Evolutionary conservation across 2,797 vertebrate species (phyloP).

Genomic region (Brachymystax lenok): DNA sequence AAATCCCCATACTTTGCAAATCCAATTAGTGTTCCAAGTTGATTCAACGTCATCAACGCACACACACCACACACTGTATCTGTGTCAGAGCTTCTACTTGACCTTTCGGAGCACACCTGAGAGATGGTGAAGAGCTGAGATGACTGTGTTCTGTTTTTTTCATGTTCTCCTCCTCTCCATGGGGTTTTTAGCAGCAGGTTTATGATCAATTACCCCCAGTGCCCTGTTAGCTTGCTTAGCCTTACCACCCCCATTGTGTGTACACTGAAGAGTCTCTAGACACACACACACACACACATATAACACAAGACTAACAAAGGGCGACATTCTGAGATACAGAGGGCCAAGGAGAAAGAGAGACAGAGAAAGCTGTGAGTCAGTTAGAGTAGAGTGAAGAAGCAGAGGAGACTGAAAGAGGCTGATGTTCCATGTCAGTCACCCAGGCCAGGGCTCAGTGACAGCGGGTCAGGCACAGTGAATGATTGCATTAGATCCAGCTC

Average conservation of each 20-base stretch:
- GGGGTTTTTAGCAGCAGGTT: constrained; percentile 7
- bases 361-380: too few species aligned
- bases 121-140: not conserved
- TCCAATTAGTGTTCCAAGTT: too few species aligned
- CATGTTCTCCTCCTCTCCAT: not conserved
- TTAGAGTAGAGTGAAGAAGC: not conserved
- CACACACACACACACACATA: constrained; percentile 1
- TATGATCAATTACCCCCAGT: constrained; percentile 40
- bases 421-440: constrained; percentile 9
- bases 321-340: not conserved
- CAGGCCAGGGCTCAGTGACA: constrained; percentile 27
- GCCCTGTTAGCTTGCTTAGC: constrained; percentile 16
- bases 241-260: constrained; percentile 10
- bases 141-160: not conserved
- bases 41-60: too few species aligned
- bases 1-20: too few species aligned
- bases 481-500: constrained; percentile 49
- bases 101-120: constrained; percentile 36
- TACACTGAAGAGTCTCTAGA: constrained; percentile 7
- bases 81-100: not conserved
- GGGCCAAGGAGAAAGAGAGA: not conserved
- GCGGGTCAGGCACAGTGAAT: constrained; percentile 42
- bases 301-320: not conserved
- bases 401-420: not conserved
- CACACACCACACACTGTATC: not conserved